Conservation (phyloP, 2,113 vertebrate species). For the Lampris megalopsis region DNA sequence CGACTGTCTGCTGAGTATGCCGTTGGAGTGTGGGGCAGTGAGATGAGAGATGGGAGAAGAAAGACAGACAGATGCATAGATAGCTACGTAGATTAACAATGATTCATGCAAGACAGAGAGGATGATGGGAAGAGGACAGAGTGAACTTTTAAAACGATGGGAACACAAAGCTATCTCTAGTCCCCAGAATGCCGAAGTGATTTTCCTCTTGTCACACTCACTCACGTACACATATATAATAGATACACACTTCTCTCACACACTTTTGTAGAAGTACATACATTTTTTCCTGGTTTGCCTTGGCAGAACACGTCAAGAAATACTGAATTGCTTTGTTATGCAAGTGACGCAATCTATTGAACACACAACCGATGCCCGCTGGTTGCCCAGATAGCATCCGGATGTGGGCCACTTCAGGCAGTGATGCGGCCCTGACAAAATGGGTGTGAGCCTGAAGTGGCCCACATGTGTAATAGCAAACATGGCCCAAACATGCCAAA, state of each 20-base stretch:
- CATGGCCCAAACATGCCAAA: too few relatives aligned
- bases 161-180: background rate
- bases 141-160: too few relatives aligned
- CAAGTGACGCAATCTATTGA: conserved; percentile 5
- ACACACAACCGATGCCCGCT: conserved; percentile 46
- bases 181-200: background rate
- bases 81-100: too few relatives aligned
- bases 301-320: conserved; percentile 23
- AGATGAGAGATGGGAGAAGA: too few relatives aligned
- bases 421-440: too few relatives aligned
- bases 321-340: conserved; percentile 16
- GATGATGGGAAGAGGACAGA: background rate
- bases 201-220: background rate
- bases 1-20: too few relatives aligned
- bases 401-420: too few relatives aligned
- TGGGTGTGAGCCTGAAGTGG: too few relatives aligned
- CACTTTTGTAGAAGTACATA: background rate
- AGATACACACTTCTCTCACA: background rate
- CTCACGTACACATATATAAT: background rate
- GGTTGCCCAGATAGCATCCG: background rate
- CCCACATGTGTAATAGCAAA: too few relatives aligned
- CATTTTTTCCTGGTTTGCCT: background rate
- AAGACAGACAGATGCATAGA: too few relatives aligned
- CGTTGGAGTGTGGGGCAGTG: too few relatives aligned
- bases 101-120: too few relatives aligned